Percentiles rank a stretch among this genome's conserved stretches.
phyloP scores from a whole-genome alignment of 1,140 invertebrate species.

The Oncopeltus fasciatus region DNA sequence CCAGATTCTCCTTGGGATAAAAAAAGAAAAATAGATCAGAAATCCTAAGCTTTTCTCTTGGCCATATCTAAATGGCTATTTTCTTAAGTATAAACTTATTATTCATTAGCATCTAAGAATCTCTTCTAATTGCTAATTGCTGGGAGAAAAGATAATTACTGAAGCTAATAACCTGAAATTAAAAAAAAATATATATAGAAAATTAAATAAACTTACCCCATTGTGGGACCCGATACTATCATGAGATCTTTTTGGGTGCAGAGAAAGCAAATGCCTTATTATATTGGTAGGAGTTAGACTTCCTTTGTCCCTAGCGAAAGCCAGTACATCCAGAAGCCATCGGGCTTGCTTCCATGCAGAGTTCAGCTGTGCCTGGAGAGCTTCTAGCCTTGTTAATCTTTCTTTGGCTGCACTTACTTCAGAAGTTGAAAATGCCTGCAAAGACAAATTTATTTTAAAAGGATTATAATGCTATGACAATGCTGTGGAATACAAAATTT shows the following conservation, averaged over 20 bases:
- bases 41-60: too few relatives aligned
- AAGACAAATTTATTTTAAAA: neutral
- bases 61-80: too few relatives aligned
- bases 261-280: slow-evolving; percentile 30
- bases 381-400: slow-evolving; percentile 61
- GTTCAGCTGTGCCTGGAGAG: slow-evolving; percentile 67
- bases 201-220: slow-evolving; percentile 17
- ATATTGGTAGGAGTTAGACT: slow-evolving; percentile 28
- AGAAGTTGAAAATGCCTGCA: slow-evolving; percentile 69
- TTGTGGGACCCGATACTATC: slow-evolving; percentile 22
- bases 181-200: too few relatives aligned
- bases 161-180: too few relatives aligned
- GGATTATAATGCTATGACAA: too few relatives aligned
- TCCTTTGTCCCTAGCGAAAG: slow-evolving; percentile 72
- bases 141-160: too few relatives aligned
- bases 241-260: slow-evolving; percentile 19
- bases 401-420: slow-evolving; percentile 77
- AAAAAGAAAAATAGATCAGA: too few relatives aligned
- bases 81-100: too few relatives aligned
- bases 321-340: slow-evolving; percentile 89
- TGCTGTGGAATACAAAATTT: too few relatives aligned
- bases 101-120: too few relatives aligned
- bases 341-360: slow-evolving; percentile 78
- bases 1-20: too few relatives aligned
- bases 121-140: too few relatives aligned